These are phyloP conservation scores for Psammodynastes pulverulentus DNA, from an alignment of 2,113 vertebrate species.

Conservation along the genomic window DNA sequence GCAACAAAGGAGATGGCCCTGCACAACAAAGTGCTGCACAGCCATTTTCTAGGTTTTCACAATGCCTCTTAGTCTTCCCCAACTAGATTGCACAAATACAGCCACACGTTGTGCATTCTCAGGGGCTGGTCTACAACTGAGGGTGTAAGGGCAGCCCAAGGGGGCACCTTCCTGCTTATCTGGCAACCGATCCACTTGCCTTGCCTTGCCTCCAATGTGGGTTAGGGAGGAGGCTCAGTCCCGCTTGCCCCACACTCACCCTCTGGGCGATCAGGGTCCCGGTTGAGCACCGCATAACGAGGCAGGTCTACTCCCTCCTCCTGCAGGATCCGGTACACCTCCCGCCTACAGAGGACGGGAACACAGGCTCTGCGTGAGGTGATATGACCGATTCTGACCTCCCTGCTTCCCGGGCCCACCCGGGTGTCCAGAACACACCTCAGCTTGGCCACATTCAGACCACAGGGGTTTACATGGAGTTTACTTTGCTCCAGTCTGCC, in stretches of 20 bases:
- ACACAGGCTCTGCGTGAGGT: background rate
- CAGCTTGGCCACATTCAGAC: background rate
- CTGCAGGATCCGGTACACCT: constrained; percentile 97
- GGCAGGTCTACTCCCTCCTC: constrained; percentile 97
- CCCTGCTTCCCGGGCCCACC: background rate
- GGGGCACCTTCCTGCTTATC: background rate
- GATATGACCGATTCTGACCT: background rate
- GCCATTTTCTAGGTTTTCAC: background rate
- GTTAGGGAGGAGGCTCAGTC: background rate
- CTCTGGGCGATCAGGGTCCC: constrained; percentile 92
- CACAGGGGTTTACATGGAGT: background rate
- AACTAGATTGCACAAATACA: background rate
- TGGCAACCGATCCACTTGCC: background rate
- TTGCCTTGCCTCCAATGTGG: background rate
- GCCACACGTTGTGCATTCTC: background rate
- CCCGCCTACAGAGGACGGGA: constrained; percentile 75
- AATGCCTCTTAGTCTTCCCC: background rate
- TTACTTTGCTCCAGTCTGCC: background rate
- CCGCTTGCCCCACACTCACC: constrained; percentile 81
- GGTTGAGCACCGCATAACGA: constrained; percentile 93
- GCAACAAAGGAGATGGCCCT: background rate
- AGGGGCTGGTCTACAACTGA: background rate
- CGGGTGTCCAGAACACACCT: background rate
- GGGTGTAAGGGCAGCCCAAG: background rate
- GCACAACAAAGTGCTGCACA: background rate